phyloP scores from a whole-genome alignment of 1,140 invertebrate species.

The Drosophila ogumai region DNA sequence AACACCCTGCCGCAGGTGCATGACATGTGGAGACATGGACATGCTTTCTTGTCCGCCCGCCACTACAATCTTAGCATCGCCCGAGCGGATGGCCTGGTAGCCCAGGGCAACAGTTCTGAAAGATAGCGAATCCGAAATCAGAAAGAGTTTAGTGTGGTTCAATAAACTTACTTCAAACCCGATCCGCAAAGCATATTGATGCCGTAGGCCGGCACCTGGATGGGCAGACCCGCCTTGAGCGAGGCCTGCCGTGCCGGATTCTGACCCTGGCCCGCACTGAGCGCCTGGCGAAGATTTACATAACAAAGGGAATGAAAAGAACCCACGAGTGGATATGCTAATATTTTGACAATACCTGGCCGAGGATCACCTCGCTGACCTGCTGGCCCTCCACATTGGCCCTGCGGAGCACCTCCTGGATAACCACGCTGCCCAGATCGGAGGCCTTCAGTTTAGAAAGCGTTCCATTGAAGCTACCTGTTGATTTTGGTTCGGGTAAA shows the following conservation, averaged over 20 bases:
- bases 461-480: conserved; percentile 85
- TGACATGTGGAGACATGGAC: conserved; percentile 91
- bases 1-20: conserved; percentile 88
- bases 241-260: conserved; percentile 94
- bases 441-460: too few relatives aligned
- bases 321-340: conserved; percentile 8
- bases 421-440: conserved; percentile 86
- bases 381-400: conserved; percentile 88
- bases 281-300: conserved; percentile 86
- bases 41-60: conserved; percentile 95
- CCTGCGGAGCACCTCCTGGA: conserved; percentile 89
- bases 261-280: conserved; percentile 92
- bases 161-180: conserved; percentile 89
- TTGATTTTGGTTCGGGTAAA: conserved; percentile 20
- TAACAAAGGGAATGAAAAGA: conserved; percentile 29
- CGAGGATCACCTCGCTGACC: conserved; percentile 94
- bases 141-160: not conserved
- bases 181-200: conserved; percentile 96
- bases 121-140: not conserved
- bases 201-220: conserved; percentile 89
- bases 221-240: conserved; percentile 91
- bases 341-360: conserved; percentile 88
- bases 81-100: conserved; percentile 89
- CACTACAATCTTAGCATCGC: conserved; percentile 90
- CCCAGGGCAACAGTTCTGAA: conserved; percentile 89